Evolutionary conservation across 2,888 invertebrate species (phyloP).

Genomic region (Acronicta alni): DNA sequence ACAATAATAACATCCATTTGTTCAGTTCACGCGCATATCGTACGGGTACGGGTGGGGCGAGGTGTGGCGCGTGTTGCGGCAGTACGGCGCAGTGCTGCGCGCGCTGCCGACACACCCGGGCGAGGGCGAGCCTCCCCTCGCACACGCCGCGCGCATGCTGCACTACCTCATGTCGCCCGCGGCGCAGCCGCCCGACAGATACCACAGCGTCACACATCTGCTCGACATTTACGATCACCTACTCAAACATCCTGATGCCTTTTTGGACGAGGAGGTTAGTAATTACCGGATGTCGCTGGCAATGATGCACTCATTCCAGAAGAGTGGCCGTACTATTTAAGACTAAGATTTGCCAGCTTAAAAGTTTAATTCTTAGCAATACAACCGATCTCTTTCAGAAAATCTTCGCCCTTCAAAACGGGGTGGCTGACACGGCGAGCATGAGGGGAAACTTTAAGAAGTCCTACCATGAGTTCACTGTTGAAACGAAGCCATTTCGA

Average conservation of each 20-base stretch:
- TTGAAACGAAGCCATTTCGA: conserved; percentile 70
- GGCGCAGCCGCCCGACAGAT: conserved; percentile 72
- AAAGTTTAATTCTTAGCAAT: too few relatives aligned
- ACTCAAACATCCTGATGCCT: conserved; percentile 88
- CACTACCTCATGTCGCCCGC: conserved; percentile 82
- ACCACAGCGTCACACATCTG: conserved; percentile 91
- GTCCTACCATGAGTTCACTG: conserved; percentile 73
- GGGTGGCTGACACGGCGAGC: conserved; percentile 74
- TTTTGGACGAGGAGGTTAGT: conserved; percentile 93
- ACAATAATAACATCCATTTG: neutral
- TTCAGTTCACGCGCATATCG: conserved; percentile 80
- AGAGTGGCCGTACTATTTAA: too few relatives aligned
- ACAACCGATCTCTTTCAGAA: conserved; percentile 67
- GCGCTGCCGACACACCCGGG: conserved; percentile 89
- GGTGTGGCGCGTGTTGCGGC: conserved; percentile 87
- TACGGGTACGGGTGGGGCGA: conserved; percentile 91
- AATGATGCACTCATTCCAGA: too few relatives aligned
- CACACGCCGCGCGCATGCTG: conserved; percentile 89
- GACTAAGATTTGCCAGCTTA: too few relatives aligned
- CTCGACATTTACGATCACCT: conserved; percentile 87
- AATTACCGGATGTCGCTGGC: neutral
- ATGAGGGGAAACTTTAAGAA: conserved; percentile 73
- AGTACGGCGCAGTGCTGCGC: conserved; percentile 88
- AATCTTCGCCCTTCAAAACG: conserved; percentile 83
- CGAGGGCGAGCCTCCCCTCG: conserved; percentile 90